Percentiles rank a stretch among this genome's conserved stretches.
Evolutionary conservation across 1,140 invertebrate genomes (phyloP).

Genomic region (Archegozetes longisetosus): DNA sequence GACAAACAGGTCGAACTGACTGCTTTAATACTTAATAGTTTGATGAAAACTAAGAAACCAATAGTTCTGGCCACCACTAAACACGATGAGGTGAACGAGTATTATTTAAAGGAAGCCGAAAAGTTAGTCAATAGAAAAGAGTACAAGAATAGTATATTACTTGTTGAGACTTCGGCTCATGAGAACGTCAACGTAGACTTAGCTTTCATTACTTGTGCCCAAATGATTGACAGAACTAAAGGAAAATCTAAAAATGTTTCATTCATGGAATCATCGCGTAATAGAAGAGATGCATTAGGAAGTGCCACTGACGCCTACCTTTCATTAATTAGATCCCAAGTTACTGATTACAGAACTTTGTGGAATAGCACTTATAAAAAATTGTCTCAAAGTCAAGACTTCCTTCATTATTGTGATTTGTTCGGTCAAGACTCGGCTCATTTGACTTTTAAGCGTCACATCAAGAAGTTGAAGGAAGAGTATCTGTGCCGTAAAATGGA

Average conservation of each 20-base stretch:
- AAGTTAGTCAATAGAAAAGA: constrained; percentile 74
- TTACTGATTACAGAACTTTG: constrained; percentile 60
- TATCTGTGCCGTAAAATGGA: constrained; percentile 61
- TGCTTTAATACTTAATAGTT: constrained; percentile 55
- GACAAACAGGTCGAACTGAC: constrained; percentile 67
- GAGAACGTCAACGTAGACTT: constrained; percentile 93
- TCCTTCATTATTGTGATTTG: constrained; percentile 66
- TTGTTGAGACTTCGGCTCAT: constrained; percentile 88
- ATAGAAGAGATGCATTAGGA: constrained; percentile 72
- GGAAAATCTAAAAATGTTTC: constrained; percentile 50
- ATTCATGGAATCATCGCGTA: constrained; percentile 67
- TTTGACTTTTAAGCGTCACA: constrained; percentile 58
- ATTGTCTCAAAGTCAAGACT: constrained; percentile 68
- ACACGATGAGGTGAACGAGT: constrained; percentile 78
- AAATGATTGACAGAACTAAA: constrained; percentile 67
- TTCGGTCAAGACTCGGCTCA: constrained; percentile 73
- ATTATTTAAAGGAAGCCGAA: constrained; percentile 73
- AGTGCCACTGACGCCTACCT: constrained; percentile 72
- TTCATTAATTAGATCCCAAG: constrained; percentile 57
- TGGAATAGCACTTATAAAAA: constrained; percentile 77
- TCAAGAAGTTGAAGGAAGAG: constrained; percentile 69
- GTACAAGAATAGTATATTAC: constrained; percentile 65
- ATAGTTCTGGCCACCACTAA: constrained; percentile 89
- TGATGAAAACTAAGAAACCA: constrained; percentile 84
- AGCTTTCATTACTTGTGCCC: constrained; percentile 78